A percentile compares a stretch with the other conserved stretches of the same genome.
These are phyloP conservation scores for Erithacus rubecula DNA, from an alignment of 2,797 vertebrate species.

Conservation along the genomic window DNA sequence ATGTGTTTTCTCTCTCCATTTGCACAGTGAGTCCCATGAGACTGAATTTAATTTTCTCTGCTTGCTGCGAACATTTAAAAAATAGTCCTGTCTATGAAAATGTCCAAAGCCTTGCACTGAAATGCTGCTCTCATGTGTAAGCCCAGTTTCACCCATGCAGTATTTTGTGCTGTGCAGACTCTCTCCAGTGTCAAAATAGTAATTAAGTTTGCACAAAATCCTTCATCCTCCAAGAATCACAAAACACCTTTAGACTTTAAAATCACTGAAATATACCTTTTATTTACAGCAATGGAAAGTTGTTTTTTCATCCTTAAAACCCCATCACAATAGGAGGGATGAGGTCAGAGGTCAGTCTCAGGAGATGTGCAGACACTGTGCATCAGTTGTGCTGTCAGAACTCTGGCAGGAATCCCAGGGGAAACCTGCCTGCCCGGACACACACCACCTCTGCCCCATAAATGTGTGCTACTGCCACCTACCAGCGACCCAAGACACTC, in stretches of 20 bases:
- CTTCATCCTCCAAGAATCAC: background rate
- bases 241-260: background rate
- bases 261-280: background rate
- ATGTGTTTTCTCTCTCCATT: background rate
- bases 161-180: background rate
- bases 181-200: background rate
- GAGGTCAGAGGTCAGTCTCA: rapidly evolving
- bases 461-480: background rate
- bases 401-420: background rate
- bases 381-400: background rate
- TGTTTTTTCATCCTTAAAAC: background rate
- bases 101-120: background rate
- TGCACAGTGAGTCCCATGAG: background rate
- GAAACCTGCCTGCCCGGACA: background rate
- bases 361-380: background rate
- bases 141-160: background rate
- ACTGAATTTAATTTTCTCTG: background rate
- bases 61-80: background rate
- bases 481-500: background rate
- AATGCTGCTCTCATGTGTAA: background rate
- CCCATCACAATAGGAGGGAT: background rate
- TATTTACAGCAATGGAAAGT: background rate
- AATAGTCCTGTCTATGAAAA: background rate
- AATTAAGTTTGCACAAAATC: background rate
- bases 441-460: background rate